Evolutionary conservation across 2,888 invertebrate species (phyloP), one percentile per base, ranked within the genome.

Genomic region (Theretra japonica): DNA sequence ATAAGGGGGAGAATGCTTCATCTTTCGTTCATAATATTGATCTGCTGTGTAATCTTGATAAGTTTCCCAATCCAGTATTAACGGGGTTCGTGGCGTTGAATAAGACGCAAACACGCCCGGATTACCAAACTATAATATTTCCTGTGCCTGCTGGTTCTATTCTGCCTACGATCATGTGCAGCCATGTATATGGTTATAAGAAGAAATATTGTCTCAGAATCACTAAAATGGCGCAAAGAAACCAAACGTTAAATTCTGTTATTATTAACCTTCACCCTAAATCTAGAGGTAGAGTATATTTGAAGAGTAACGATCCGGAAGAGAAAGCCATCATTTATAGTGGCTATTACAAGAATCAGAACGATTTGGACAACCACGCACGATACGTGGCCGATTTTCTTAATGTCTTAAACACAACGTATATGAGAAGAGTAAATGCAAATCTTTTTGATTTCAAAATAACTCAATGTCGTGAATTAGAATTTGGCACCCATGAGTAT

Each of bases 291-390:
- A 68, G 58, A 7, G 58, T 80, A 8, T 53, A 48, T 41, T 41
- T 80, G 25, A 70, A 59, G 65, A 96, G 56, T 96, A 97, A 1
- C 96, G 96, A 0, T 91, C 95, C 56, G 95, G 96, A 73, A 88
- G 94, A 2, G 1, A 69, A 74, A 19, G 73, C 78, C 78, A 94
- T 74, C 96, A 77, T 79, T 3, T 30, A 73, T 17, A 50, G 69
- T 21, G 76, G 76, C 15, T 78, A 74, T 65, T 79, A 73, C 50
- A 72, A 75, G 8, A 71, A 77, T 53, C 58, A 56, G 0, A 70
- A 68, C 4, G 79, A 79, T 71, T 75, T 79, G 57, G 74, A 78
- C 0, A 72, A 62, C 6, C 65, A 72, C 1, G 74, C 75, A 17
- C 33, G 58, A 15, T 73, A 70, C 17, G 48, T 79, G 11, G 69